Conservation (phyloP, 2,113 vertebrate genomes). For the Serilophus lunatus region DNA sequence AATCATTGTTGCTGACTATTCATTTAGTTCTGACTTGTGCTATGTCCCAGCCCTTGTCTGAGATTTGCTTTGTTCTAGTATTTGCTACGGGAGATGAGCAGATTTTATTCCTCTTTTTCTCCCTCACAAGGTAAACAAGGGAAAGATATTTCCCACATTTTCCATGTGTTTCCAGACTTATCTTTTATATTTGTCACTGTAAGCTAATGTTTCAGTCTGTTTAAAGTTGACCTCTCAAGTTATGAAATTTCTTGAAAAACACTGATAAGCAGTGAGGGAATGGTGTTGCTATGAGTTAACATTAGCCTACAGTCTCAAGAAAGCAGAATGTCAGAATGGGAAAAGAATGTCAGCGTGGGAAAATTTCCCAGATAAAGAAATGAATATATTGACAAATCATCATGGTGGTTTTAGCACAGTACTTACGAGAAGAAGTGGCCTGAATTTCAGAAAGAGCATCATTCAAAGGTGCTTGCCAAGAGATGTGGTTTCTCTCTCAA, state of each 20-base stretch:
- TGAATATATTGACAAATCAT: not conserved
- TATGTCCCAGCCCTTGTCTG: slow-evolving; percentile 30
- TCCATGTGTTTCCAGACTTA: slow-evolving; percentile 68
- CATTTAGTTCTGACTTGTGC: slow-evolving; percentile 34
- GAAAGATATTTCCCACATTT: slow-evolving; percentile 66
- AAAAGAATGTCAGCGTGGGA: slow-evolving; percentile 52
- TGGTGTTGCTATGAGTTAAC: slow-evolving; percentile 8
- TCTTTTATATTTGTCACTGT: slow-evolving; percentile 70
- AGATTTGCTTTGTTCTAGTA: slow-evolving; percentile 44
- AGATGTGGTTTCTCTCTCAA: not conserved
- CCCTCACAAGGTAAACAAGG: slow-evolving; percentile 68
- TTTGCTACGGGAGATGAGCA: slow-evolving; percentile 30
- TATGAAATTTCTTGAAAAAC: slow-evolving; percentile 72
- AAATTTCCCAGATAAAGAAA: slow-evolving; percentile 31
- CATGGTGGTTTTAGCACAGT: not conserved
- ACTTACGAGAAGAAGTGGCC: not conserved
- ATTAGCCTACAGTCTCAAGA: slow-evolving; percentile 8
- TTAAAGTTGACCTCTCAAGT: slow-evolving; percentile 66
- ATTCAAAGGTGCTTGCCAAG: not conserved
- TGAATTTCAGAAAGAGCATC: not conserved
- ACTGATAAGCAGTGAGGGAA: slow-evolving; percentile 64
- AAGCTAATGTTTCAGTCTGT: slow-evolving; percentile 69
- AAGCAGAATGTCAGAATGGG: slow-evolving; percentile 50
- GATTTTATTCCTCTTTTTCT: slow-evolving; percentile 51
- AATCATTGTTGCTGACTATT: slow-evolving; percentile 56